A percentile compares a stretch with the other conserved stretches of the same genome.
Evolutionary conservation across 1,140 invertebrate genomes (phyloP).

Genomic region (Zaprionus davidi): DNA sequence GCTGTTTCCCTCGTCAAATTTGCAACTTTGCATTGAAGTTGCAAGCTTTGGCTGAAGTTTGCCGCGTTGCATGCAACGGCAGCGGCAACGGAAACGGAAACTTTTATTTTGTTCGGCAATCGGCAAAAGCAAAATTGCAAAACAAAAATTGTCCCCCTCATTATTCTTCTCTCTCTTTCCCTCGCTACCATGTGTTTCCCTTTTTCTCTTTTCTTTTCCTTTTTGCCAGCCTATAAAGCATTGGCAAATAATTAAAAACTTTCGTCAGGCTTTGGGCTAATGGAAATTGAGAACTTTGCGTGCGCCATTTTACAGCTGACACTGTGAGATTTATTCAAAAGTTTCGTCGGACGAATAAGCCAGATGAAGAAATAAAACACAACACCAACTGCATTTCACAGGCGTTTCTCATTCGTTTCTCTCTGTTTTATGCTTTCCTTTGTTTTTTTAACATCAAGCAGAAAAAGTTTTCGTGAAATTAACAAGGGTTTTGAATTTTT

Average conservation of each 20-base stretch:
- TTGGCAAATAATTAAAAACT: slow-evolving; percentile 81
- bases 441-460: not conserved
- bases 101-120: slow-evolving; percentile 42
- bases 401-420: not conserved
- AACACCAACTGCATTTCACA: slow-evolving; percentile 12
- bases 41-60: slow-evolving; percentile 71
- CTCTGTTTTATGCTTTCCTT: not conserved
- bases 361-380: slow-evolving; percentile 17
- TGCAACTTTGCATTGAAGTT: slow-evolving; percentile 29
- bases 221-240: slow-evolving; percentile 49
- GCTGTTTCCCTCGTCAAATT: slow-evolving; percentile 8
- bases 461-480: not conserved
- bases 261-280: slow-evolving; percentile 56
- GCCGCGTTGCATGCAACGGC: slow-evolving; percentile 47
- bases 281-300: slow-evolving; percentile 64
- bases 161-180: slow-evolving; percentile 38
- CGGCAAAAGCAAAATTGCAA: slow-evolving; percentile 52
- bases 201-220: not conserved
- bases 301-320: slow-evolving; percentile 52
- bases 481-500: not conserved
- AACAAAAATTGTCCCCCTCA: slow-evolving; percentile 39
- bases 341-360: slow-evolving; percentile 14
- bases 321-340: slow-evolving; percentile 53
- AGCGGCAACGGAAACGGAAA: slow-evolving; percentile 12
- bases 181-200: not conserved